Percentiles rank a stretch among this genome's conserved stretches.
Evolutionary conservation across 2,113 vertebrate genomes (phyloP).

Genomic region (Cyanoderma ruficeps): DNA sequence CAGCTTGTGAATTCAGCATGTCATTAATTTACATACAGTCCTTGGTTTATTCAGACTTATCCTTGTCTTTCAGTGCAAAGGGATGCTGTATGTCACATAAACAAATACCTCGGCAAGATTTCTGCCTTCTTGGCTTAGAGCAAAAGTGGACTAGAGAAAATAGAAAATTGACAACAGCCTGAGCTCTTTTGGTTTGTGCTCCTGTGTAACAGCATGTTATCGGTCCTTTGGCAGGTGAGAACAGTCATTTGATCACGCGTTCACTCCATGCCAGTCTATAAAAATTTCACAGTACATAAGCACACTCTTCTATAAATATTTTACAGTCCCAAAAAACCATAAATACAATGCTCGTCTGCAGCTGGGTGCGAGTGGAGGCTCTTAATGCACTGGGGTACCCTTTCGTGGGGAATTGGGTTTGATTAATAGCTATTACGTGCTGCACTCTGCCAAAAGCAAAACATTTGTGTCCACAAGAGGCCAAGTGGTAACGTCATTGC

Average conservation of each 20-base stretch:
- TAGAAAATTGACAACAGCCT: background rate
- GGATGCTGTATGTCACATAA: background rate
- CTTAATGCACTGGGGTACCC: background rate
- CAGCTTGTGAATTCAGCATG: background rate
- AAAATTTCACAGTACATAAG: conserved; percentile 1
- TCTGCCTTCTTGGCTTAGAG: background rate
- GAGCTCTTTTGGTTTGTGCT: background rate
- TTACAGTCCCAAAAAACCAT: background rate
- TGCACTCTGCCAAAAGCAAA: conserved; percentile 48
- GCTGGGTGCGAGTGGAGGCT: background rate
- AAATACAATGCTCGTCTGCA: background rate
- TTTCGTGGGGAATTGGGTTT: conserved; percentile 12
- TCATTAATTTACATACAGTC: background rate
- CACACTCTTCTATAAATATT: conserved; percentile 23
- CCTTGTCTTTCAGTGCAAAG: background rate
- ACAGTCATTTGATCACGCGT: background rate
- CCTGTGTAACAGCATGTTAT: conserved; percentile 19
- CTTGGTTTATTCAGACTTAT: background rate
- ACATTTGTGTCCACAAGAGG: conserved; percentile 40
- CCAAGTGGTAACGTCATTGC: conserved; percentile 49
- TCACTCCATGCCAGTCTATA: background rate
- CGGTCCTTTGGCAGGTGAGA: conserved; percentile 12
- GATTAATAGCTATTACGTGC: conserved; percentile 13
- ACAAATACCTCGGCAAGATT: background rate
- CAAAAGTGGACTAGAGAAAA: background rate